Base-by-base conservation (phyloP, 2,888 invertebrate genomes). In the Malacosoma neustria region DNA sequence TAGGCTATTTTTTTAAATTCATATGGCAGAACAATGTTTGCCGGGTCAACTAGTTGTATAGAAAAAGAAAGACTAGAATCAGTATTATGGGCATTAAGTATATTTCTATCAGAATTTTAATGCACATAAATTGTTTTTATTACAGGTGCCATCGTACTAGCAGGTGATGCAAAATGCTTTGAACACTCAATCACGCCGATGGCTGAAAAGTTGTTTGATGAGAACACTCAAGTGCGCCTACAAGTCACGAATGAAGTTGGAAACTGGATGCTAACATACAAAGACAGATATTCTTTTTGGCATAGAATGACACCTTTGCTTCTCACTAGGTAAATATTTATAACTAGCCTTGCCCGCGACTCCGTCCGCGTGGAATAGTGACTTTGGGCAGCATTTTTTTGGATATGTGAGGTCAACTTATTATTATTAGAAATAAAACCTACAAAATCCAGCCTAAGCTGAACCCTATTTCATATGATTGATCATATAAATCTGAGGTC, bases 201-300 rank as follows among this genome's bases (percentile, higher is more conserved):
- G 66, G 95, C 95, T 0, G 95, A 96, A 55, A 88, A 94, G 50
- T 71, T 97, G 3, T 97, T 97, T 87, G 97, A 98, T 80, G 90
- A 92, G 52, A 91, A 92, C 58, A 90, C 92, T 0, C 77, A 88
- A 39, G 97, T 97, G 0, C 88, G 98, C 33, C 74, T 87, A 57
- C 92, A 93, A 49, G 93, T 96, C 3, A 91, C 92, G 0, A 75
- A 89, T 53, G 91, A 94, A 51, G 92, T 94, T 1, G 93, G 94
- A 2, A 81, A 87, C 32, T 94, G 96, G 94, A 84, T 96, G 65
- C 64, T 93, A 14, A 88, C 90, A 37, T 89, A 96, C 39, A 87
- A 87, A 36, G 97, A 98, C 67, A 86, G 97, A 50, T 98, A 98
- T 65, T 97, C 97, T 0, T 96, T 91, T 75, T 96, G 95, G 86